Percentiles rank a stretch among this genome's conserved stretches.
These are phyloP conservation scores for Blomia tropicalis DNA, from an alignment of 2,888 invertebrate genomes.

Conservation along the genomic window DNA sequence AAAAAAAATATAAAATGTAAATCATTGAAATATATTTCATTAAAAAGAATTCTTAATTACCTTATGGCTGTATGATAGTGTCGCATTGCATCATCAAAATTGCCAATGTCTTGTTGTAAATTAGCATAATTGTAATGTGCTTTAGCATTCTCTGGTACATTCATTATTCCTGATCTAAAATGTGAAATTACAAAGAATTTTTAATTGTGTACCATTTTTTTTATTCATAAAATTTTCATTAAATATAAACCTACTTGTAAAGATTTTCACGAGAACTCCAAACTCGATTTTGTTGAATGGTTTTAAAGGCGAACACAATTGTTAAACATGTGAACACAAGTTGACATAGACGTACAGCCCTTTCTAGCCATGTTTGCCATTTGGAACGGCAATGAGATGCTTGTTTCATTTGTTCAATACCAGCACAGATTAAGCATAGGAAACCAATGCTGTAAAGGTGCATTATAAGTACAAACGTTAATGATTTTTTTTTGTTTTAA, in stretches of 20 bases:
- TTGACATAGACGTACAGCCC: background rate
- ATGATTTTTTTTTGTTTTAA: background rate
- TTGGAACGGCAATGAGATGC: conserved; percentile 11
- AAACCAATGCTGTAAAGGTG: conserved; percentile 52
- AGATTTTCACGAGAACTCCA: conserved; percentile 62
- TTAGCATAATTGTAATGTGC: conserved; percentile 79
- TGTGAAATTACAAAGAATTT: background rate
- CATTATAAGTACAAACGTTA: background rate
- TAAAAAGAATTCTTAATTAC: too few species aligned
- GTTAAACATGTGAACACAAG: conserved; percentile 19
- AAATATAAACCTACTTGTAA: conserved; percentile 45
- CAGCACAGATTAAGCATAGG: conserved; percentile 57
- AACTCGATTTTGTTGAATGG: conserved; percentile 52
- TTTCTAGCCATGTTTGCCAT: background rate
- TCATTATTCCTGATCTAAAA: conserved; percentile 57
- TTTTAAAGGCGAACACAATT: conserved; percentile 45
- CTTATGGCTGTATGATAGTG: conserved; percentile 63
- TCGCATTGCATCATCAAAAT: conserved; percentile 52
- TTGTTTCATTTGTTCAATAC: conserved; percentile 38
- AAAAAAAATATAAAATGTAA: too few species aligned
- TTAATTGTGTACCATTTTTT: background rate
- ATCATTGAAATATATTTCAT: too few species aligned
- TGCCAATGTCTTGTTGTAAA: conserved; percentile 57
- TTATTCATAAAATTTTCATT: background rate
- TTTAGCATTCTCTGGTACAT: conserved; percentile 69